A percentile compares a stretch with the other conserved stretches of the same genome.
These are phyloP conservation scores for Bryconaethiops microstoma DNA, from an alignment of 2,797 vertebrate species.

Conservation along the genomic window DNA sequence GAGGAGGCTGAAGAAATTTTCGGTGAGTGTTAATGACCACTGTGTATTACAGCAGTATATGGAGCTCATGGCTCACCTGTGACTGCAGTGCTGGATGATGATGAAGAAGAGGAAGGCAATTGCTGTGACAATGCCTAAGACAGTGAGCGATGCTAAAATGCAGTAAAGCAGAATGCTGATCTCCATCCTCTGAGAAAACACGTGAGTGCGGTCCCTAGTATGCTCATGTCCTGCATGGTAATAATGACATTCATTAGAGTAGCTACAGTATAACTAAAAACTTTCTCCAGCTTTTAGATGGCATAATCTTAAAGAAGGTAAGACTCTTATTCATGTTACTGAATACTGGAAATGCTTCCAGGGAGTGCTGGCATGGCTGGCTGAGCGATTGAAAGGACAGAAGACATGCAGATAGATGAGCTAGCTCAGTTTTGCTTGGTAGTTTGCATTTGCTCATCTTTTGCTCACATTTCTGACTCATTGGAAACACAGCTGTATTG, in stretches of 20 bases:
- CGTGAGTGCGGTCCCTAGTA: conserved; percentile 83
- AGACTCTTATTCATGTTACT: too few species aligned
- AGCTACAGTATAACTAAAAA: neutral
- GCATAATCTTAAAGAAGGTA: too few species aligned
- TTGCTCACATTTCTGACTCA: too few species aligned
- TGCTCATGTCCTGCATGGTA: conserved; percentile 80
- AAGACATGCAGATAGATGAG: too few species aligned
- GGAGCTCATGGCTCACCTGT: conserved; percentile 73
- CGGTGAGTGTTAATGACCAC: neutral
- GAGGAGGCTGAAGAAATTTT: neutral
- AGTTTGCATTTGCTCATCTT: too few species aligned
- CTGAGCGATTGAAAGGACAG: too few species aligned
- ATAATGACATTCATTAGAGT: neutral
- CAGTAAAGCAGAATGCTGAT: conserved; percentile 82
- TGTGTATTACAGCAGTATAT: neutral
- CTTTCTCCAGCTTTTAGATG: too few species aligned
- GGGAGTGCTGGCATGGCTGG: too few species aligned
- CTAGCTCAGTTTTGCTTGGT: too few species aligned
- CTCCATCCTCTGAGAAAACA: conserved; percentile 78
- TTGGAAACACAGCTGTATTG: too few species aligned
- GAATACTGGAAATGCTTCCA: too few species aligned
- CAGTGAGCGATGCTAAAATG: conserved; percentile 81
- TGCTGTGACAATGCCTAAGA: conserved; percentile 83
- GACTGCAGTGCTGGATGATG: conserved; percentile 79
- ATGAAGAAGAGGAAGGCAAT: conserved; percentile 80